A percentile compares a stretch with the other conserved stretches of the same genome.
Conservation (phyloP, 2,888 invertebrate genomes). For the Carcina quercana region DNA sequence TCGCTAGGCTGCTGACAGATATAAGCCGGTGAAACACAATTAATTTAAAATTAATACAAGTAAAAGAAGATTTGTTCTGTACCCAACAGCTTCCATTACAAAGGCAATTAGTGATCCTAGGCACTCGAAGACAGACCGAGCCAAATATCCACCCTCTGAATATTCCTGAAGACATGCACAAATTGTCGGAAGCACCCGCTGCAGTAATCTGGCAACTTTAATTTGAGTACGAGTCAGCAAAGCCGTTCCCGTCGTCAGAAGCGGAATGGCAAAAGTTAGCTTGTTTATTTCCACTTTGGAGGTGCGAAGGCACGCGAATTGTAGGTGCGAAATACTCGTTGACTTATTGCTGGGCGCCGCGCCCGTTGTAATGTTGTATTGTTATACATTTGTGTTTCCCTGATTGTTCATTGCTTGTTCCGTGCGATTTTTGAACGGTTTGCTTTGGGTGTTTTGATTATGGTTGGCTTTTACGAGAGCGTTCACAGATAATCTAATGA, state of each 20-base stretch:
- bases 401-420: too few relatives aligned
- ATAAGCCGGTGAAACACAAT: too few relatives aligned
- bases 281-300: conserved; percentile 55
- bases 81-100: conserved; percentile 3
- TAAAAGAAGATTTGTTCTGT: too few relatives aligned
- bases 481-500: too few relatives aligned
- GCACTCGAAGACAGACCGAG: too few relatives aligned
- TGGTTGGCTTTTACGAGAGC: too few relatives aligned
- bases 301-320: conserved; percentile 42
- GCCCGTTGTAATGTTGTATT: conserved; percentile 10
- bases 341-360: conserved; percentile 31
- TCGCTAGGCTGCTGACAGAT: too few relatives aligned
- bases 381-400: too few relatives aligned
- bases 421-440: too few relatives aligned
- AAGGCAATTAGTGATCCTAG: too few relatives aligned
- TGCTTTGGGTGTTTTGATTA: too few relatives aligned
- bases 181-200: conserved; percentile 26
- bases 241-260: conserved; percentile 32
- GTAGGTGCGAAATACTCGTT: conserved; percentile 40
- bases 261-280: conserved; percentile 55
- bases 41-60: too few relatives aligned
- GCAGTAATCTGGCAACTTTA: conserved; percentile 45
- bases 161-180: conserved; percentile 16
- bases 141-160: conserved; percentile 10
- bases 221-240: conserved; percentile 38